Base-by-base conservation (phyloP, 2,888 invertebrate species). In the Caenorhabditis panamensis region DNA sequence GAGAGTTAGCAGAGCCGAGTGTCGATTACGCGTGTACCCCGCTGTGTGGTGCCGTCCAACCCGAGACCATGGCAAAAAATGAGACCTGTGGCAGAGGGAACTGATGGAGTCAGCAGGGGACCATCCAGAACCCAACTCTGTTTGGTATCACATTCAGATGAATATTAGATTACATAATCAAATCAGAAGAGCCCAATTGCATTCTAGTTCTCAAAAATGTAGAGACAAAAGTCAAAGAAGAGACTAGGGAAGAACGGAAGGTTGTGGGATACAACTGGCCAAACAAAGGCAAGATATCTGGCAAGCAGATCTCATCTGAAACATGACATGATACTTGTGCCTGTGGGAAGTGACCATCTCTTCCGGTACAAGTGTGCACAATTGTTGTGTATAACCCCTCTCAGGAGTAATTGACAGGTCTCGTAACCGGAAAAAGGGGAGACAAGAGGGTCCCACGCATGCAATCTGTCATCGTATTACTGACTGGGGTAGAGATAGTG, bases 1-100 rank as follows among this genome's bases (percentile, higher is more conserved):
- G n/a, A 9, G 31, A 26, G 36, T 20, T 58, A 51, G 36, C 56
- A 22, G 63, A 64, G 73, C 59, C 37, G 6, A 58, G 26, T 54
- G 63, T 44, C 66, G 49, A 61, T 66, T 75, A 66, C 66, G 18
- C 63, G 59, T 20, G 22, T 37, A 53, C 18, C 66, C 53, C 26
- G 66, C 75, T 58, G 75, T 22, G 75, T 22, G 28, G 54, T 44
- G 26, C 51, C 13, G 49, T 59, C 18, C 51, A 56, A 64, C 58
- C 51, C 58, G 51, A 51, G 58, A 66, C 26, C 24, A 47, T 1
- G 36, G 22, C 54, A 63, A 31, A 56, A 24, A 63, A 56, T 41
- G 41, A 56, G 63, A 49, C 4, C 24, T 20, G 20, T 31, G 31
- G 31, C 31, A 24, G 44, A 24, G 59, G 51, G 24, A 47, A 58